Conservation (phyloP, 2,797 vertebrate genomes). For the Sphenopsis melanotis region DNA sequence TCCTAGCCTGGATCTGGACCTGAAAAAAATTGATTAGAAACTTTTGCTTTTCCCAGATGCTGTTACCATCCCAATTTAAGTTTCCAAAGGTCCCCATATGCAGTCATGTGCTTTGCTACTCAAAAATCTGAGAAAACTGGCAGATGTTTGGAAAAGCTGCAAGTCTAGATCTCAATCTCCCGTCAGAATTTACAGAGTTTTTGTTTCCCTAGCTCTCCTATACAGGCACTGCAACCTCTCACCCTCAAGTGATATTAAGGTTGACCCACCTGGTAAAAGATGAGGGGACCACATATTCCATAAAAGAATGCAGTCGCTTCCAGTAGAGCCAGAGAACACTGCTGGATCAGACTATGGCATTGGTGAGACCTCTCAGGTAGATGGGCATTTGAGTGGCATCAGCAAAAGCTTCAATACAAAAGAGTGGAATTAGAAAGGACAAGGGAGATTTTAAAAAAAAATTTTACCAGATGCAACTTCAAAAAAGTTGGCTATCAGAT, state of each 20-base stretch:
- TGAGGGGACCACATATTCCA: not conserved
- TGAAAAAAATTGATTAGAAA: not conserved
- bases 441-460: not conserved
- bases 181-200: not conserved
- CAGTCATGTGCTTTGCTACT: not conserved
- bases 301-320: rapidly evolving
- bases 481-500: not conserved
- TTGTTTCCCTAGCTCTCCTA: not conserved
- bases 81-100: not conserved
- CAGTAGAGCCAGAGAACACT: not conserved
- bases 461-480: rapidly evolving
- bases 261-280: not conserved
- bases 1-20: not conserved
- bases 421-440: not conserved
- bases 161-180: not conserved
- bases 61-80: not conserved
- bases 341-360: not conserved
- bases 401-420: not conserved
- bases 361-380: not conserved
- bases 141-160: not conserved
- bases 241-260: not conserved
- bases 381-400: not conserved
- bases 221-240: not conserved
- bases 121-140: not conserved
- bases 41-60: not conserved